These are phyloP conservation scores for Dufourea novaeangliae DNA, from an alignment of 1,140 invertebrate genomes.

Conservation along the genomic window DNA sequence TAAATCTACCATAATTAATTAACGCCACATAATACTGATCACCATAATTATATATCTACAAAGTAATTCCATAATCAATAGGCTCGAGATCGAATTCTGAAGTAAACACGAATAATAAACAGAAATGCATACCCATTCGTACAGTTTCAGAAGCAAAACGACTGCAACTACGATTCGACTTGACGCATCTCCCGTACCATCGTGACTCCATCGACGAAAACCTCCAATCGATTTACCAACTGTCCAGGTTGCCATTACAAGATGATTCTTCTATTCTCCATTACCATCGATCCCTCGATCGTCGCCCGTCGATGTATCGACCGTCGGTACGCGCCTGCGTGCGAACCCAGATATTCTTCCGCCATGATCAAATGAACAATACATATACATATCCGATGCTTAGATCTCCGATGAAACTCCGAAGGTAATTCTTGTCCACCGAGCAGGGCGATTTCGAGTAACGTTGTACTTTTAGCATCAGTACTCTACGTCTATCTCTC, in stretches of 20 bases:
- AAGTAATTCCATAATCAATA: not conserved
- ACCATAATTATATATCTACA: conserved; percentile 9
- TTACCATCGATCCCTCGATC: too few species aligned
- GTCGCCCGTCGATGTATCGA: too few species aligned
- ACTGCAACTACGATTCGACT: not conserved
- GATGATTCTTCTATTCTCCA: too few species aligned
- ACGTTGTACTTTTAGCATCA: conserved; percentile 71
- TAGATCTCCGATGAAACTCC: conserved; percentile 10
- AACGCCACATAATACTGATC: too few species aligned
- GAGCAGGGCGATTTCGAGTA: conserved; percentile 42
- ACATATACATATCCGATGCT: too few species aligned
- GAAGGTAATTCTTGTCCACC: conserved; percentile 34
- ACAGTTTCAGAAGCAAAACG: not conserved
- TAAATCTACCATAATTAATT: not conserved
- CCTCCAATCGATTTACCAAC: too few species aligned
- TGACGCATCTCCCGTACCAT: not conserved
- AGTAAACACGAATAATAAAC: not conserved
- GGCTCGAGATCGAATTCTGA: not conserved
- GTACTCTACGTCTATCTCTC: conserved; percentile 66
- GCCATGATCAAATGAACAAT: too few species aligned
- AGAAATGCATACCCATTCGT: conserved; percentile 17
- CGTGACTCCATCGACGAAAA: conserved; percentile 24
- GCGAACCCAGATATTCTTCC: too few species aligned
- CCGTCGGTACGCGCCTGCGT: too few species aligned
- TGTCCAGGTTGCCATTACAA: too few species aligned